These are phyloP conservation scores for Dusona sp. DNA, from an alignment of 2,888 invertebrate genomes.

Conservation along the genomic window DNA sequence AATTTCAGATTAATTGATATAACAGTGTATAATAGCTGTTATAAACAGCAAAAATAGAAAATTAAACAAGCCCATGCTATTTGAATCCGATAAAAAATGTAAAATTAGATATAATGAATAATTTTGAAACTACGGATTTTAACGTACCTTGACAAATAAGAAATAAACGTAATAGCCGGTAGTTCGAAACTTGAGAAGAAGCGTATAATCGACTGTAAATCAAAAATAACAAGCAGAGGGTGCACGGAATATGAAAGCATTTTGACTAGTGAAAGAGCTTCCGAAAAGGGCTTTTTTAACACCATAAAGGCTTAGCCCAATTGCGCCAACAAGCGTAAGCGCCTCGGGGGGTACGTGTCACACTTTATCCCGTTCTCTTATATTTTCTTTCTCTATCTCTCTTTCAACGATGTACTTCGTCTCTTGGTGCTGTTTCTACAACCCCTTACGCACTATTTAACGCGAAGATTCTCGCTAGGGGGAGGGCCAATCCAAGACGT, in stretches of 20 bases:
- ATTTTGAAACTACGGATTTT: neutral
- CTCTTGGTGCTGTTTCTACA: constrained; percentile 53
- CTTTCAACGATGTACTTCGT: constrained; percentile 38
- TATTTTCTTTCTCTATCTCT: constrained; percentile 39
- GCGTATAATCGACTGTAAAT: constrained; percentile 58
- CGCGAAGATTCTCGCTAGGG: constrained; percentile 61
- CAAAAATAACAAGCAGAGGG: constrained; percentile 68
- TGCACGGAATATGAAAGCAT: constrained; percentile 43
- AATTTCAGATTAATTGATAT: neutral
- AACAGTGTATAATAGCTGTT: neutral
- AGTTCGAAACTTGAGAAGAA: constrained; percentile 46
- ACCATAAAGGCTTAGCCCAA: constrained; percentile 73
- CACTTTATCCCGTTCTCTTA: constrained; percentile 64
- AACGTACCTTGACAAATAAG: neutral
- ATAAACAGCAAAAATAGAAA: neutral
- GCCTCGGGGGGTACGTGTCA: constrained; percentile 68
- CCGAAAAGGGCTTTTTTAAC: constrained; percentile 68
- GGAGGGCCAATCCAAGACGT: constrained; percentile 72
- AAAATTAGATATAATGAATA: neutral
- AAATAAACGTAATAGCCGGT: constrained; percentile 38
- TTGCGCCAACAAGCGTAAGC: constrained; percentile 71
- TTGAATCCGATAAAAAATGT: neutral
- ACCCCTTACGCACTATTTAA: constrained; percentile 78
- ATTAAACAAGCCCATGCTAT: neutral
- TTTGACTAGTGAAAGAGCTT: constrained; percentile 50